Conservation (phyloP, 2,888 invertebrate species). For the Xanthostigma xanthostigma region DNA sequence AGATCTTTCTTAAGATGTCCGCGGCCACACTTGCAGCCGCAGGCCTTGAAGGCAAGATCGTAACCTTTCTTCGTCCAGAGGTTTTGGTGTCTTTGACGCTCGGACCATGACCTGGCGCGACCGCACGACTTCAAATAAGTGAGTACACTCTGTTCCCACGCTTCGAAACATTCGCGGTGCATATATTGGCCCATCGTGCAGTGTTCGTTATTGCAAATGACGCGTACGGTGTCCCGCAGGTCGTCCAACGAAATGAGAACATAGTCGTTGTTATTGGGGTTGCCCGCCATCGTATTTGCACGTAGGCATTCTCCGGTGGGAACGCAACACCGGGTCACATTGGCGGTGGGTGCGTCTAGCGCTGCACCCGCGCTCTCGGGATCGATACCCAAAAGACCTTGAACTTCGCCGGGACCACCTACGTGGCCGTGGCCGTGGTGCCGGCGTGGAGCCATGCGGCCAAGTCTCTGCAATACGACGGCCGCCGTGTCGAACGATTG, state of each 20-base stretch:
- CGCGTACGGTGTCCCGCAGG: slow-evolving; percentile 67
- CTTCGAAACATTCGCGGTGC: slow-evolving; percentile 92
- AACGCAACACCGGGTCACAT: slow-evolving; percentile 60
- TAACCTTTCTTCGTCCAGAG: slow-evolving; percentile 97
- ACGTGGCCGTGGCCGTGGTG: slow-evolving; percentile 19
- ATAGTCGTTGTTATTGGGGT: slow-evolving; percentile 28
- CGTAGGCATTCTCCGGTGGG: slow-evolving; percentile 70
- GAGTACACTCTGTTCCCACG: slow-evolving; percentile 82
- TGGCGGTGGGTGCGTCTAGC: slow-evolving; percentile 21
- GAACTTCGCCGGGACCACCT: slow-evolving; percentile 23
- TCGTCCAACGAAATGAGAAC: slow-evolving; percentile 48
- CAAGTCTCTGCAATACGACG: slow-evolving; percentile 8
- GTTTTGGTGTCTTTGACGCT: slow-evolving; percentile 85
- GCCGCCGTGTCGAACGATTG: slow-evolving; percentile 37
- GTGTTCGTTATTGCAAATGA: slow-evolving; percentile 88
- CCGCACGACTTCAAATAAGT: slow-evolving; percentile 83
- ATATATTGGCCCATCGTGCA: slow-evolving; percentile 81
- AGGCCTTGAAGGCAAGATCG: slow-evolving; percentile 89
- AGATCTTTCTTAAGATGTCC: slow-evolving; percentile 90
- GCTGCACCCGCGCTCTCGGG: slow-evolving; percentile 15
- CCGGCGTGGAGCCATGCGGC: slow-evolving; percentile 36
- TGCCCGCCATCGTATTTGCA: slow-evolving; percentile 27
- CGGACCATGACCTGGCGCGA: slow-evolving; percentile 86
- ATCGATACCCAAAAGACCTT: slow-evolving; percentile 22
- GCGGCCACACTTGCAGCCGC: slow-evolving; percentile 83